A percentile compares a stretch with the other conserved stretches of the same genome.
phyloP scores from a whole-genome alignment of 2,888 invertebrate genomes.

The Eristalis pertinax region DNA sequence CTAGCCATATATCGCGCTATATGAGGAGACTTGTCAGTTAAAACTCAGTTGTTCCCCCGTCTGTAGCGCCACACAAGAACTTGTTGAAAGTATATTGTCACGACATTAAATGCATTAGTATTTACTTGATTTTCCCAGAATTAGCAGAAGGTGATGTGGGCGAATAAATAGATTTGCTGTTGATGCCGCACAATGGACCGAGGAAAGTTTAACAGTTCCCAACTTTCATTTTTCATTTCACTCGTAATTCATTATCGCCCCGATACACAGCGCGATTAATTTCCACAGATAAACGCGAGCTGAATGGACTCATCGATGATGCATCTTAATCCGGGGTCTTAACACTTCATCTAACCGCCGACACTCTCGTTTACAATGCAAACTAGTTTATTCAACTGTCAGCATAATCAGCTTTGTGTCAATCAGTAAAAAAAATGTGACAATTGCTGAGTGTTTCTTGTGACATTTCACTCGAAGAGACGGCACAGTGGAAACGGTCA shows the following conservation, averaged over 20 bases:
- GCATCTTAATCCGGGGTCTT: not conserved
- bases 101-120: too few species aligned
- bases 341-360: constrained; percentile 1
- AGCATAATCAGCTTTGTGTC: constrained; percentile 22
- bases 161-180: too few species aligned
- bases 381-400: constrained; percentile 8
- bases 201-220: too few species aligned
- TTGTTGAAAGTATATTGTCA: too few species aligned
- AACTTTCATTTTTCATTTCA: too few species aligned
- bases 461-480: not conserved
- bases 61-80: too few species aligned
- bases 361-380: constrained; percentile 6
- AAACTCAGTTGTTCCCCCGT: too few species aligned
- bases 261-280: not conserved
- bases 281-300: not conserved
- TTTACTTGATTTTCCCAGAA: too few species aligned
- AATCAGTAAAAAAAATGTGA: constrained; percentile 25
- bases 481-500: not conserved
- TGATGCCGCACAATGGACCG: too few species aligned
- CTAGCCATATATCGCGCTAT: too few species aligned
- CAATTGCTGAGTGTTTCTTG: not conserved
- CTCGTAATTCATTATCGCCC: not conserved
- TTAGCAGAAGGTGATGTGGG: too few species aligned
- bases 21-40: too few species aligned
- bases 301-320: not conserved